Percentiles rank a stretch among this genome's conserved stretches.
Evolutionary conservation across 2,113 vertebrate species (phyloP).

Genomic region (Passer domesticus): DNA sequence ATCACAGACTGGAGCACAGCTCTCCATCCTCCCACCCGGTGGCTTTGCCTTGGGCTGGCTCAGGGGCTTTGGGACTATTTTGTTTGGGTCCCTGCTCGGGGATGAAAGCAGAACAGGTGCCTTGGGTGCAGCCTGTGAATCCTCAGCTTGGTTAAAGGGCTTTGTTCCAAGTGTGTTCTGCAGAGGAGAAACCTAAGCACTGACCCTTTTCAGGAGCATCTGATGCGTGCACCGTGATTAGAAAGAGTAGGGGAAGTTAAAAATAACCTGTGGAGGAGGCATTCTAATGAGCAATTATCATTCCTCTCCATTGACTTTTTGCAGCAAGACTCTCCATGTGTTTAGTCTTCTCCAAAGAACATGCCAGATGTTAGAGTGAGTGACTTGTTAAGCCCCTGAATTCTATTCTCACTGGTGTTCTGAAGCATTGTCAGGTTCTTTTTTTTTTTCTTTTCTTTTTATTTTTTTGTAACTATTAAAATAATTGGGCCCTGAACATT

Average conservation of each 20-base stretch:
- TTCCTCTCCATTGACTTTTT: conserved; percentile 62
- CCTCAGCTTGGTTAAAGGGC: background rate
- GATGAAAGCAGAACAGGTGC: background rate
- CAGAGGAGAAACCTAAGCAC: conserved; percentile 18
- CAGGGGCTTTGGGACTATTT: background rate
- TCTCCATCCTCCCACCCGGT: background rate
- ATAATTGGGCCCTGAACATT: conserved; percentile 62
- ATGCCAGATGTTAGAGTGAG: conserved; percentile 56
- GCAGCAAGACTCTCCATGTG: conserved; percentile 34
- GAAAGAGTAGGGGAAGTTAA: conserved; percentile 49
- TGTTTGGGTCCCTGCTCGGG: background rate
- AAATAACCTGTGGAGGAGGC: conserved; percentile 59
- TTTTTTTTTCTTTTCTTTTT: background rate
- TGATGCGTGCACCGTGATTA: conserved; percentile 45
- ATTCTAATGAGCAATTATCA: conserved; percentile 66
- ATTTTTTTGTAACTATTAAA: conserved; percentile 46
- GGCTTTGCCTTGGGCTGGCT: background rate
- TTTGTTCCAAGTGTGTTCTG: background rate
- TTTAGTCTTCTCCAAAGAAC: conserved; percentile 57
- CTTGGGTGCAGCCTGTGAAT: background rate
- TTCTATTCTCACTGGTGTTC: background rate
- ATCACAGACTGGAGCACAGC: background rate
- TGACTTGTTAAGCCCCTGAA: conserved; percentile 48
- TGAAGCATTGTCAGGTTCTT: conserved; percentile 13
- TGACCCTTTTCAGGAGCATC: conserved; percentile 63